These are phyloP conservation scores for Manis pentadactyla DNA, from an alignment of 2,797 vertebrate species.

Conservation along the genomic window DNA sequence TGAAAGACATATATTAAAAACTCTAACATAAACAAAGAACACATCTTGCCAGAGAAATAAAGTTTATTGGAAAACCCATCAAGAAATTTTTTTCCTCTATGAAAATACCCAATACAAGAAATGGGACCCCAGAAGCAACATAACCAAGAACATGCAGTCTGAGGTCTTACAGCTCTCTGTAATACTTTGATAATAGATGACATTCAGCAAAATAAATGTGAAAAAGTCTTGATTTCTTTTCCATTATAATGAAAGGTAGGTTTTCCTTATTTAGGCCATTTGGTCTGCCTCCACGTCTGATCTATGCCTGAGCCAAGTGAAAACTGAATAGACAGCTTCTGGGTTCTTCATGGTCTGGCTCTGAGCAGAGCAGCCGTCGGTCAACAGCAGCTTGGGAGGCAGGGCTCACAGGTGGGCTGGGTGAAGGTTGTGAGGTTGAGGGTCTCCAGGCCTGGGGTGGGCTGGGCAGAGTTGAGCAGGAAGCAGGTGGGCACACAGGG, in stretches of 20 bases:
- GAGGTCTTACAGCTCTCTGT: neutral
- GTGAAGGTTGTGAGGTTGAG: constrained; percentile 54
- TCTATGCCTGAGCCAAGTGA: neutral
- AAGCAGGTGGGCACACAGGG: constrained; percentile 71
- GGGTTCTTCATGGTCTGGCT: neutral
- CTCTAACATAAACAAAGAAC: constrained; percentile 53
- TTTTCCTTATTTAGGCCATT: neutral
- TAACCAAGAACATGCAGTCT: neutral
- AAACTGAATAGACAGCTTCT: neutral
- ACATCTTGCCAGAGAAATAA: constrained; percentile 48
- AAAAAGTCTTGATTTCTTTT: neutral
- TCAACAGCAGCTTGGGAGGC: constrained; percentile 58
- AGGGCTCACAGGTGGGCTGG: too few species aligned
- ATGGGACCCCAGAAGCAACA: neutral
- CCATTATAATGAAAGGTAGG: neutral
- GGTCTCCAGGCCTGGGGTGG: constrained; percentile 48
- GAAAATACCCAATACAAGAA: constrained; percentile 2
- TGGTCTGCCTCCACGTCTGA: neutral
- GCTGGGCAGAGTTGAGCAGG: constrained; percentile 63
- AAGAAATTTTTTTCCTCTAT: constrained; percentile 3
- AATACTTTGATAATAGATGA: constrained; percentile 20
- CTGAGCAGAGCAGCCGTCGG: accelerated
- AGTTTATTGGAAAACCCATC: constrained; percentile 74
- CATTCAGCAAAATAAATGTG: neutral
- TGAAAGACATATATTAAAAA: neutral